Evolutionary conservation across 2,113 vertebrate species (phyloP).

Genomic region (Ploceus nigricollis): DNA sequence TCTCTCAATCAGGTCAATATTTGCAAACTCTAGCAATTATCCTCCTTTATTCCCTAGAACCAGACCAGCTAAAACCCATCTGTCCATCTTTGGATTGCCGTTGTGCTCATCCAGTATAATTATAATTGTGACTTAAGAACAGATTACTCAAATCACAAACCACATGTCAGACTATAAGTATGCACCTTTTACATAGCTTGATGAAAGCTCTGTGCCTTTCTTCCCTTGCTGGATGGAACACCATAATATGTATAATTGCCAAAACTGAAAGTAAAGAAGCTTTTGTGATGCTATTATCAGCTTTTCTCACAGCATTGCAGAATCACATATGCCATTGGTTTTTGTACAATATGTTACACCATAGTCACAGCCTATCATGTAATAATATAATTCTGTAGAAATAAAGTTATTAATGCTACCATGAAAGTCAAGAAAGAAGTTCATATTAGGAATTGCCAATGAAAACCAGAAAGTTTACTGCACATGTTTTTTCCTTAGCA

Average conservation of each 20-base stretch:
- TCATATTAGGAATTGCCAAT: neutral
- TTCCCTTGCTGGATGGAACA: neutral
- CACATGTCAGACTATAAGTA: neutral
- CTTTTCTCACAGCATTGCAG: neutral
- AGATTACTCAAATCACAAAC: constrained; percentile 48
- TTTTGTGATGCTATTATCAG: constrained; percentile 35
- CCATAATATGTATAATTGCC: neutral
- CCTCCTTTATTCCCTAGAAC: constrained; percentile 29
- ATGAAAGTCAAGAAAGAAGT: neutral
- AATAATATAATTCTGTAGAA: neutral
- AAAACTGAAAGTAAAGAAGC: constrained; percentile 27
- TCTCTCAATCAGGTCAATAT: constrained; percentile 38
- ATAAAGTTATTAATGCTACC: neutral
- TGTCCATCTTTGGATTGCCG: constrained; percentile 31
- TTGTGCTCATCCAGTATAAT: constrained; percentile 40
- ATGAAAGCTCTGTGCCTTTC: neutral
- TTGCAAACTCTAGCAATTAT: constrained; percentile 36
- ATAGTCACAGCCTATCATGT: neutral
- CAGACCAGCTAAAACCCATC: constrained; percentile 41
- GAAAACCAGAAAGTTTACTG: neutral
- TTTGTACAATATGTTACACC: neutral
- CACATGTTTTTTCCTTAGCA: neutral
- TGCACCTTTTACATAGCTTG: neutral
- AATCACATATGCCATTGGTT: neutral
- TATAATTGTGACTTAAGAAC: constrained; percentile 56